Percentiles rank a stretch among this genome's conserved stretches.
phyloP scores from a whole-genome alignment of 2,888 invertebrate genomes.

The Machimus rusticus region DNA sequence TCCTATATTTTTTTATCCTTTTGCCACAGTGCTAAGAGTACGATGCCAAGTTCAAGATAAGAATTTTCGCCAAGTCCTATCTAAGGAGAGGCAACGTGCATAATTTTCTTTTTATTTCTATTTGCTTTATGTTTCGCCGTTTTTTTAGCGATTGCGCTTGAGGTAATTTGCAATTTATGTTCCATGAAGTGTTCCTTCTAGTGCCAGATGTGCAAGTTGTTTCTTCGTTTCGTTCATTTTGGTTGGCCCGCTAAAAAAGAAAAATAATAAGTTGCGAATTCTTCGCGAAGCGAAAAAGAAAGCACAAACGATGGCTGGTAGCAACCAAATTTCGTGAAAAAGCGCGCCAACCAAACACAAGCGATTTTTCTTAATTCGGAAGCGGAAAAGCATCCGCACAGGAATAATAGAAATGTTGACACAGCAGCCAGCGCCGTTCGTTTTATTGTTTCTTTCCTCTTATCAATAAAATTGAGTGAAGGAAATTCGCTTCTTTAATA shows the following conservation, averaged over 20 bases:
- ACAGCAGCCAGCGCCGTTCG: not conserved
- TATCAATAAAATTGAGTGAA: slow-evolving; percentile 11
- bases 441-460: slow-evolving; percentile 22
- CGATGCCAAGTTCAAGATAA: not conserved
- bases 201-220: not conserved
- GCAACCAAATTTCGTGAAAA: not conserved
- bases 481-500: slow-evolving; percentile 36
- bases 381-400: slow-evolving; percentile 42
- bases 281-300: not conserved
- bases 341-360: not conserved
- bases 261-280: not conserved
- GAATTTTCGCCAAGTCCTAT: not conserved
- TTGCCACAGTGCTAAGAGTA: not conserved
- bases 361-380: slow-evolving; percentile 1
- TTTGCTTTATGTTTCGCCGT: not conserved
- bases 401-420: slow-evolving; percentile 26
- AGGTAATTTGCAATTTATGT: not conserved
- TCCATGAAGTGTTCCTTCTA: not conserved
- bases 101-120: not conserved
- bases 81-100: not conserved
- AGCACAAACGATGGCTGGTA: not conserved
- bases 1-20: not conserved
- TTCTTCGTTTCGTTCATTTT: not conserved
- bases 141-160: not conserved
- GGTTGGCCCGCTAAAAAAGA: not conserved